phyloP scores from a whole-genome alignment of 2,797 vertebrate genomes.

The Trachurus trachurus region DNA sequence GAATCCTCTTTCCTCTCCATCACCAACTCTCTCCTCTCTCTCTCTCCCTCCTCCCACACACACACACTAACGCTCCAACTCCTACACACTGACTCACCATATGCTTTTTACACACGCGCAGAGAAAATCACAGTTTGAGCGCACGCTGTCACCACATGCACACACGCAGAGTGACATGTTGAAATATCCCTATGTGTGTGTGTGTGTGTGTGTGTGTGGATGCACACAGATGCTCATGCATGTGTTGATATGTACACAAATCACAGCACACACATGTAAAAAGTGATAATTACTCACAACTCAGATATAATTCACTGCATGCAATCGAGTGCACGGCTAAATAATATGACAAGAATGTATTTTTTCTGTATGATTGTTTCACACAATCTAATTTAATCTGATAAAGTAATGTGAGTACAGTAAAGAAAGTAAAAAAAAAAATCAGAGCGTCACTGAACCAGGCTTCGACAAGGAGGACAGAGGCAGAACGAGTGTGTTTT shows the following conservation, averaged over 20 bases:
- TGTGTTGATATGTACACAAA: constrained; percentile 14
- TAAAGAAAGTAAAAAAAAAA: not conserved
- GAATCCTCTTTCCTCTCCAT: constrained; percentile 61
- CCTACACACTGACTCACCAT: constrained; percentile 83
- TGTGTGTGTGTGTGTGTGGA: not conserved
- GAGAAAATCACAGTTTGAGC: constrained; percentile 63
- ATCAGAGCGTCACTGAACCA: not conserved
- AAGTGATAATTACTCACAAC: constrained; percentile 5
- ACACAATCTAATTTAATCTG: not conserved
- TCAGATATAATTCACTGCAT: not conserved
- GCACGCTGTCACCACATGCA: constrained; percentile 18
- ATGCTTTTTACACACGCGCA: constrained; percentile 71
- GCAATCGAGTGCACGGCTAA: not conserved
- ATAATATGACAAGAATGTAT: not conserved
- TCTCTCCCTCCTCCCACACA: constrained; percentile 61
- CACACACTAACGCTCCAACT: constrained; percentile 53
- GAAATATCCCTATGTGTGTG: not conserved
- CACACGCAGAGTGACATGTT: constrained; percentile 37
- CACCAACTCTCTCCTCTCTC: constrained; percentile 29
- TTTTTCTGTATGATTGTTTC: not conserved
- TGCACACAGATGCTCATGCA: constrained; percentile 33
- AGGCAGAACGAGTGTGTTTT: not conserved
- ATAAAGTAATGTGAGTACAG: not conserved
- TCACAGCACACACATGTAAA: not conserved
- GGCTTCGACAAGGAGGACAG: not conserved